These are phyloP conservation scores for Tetragnatha montana DNA, from an alignment of 2,888 invertebrate genomes.

Conservation along the genomic window DNA sequence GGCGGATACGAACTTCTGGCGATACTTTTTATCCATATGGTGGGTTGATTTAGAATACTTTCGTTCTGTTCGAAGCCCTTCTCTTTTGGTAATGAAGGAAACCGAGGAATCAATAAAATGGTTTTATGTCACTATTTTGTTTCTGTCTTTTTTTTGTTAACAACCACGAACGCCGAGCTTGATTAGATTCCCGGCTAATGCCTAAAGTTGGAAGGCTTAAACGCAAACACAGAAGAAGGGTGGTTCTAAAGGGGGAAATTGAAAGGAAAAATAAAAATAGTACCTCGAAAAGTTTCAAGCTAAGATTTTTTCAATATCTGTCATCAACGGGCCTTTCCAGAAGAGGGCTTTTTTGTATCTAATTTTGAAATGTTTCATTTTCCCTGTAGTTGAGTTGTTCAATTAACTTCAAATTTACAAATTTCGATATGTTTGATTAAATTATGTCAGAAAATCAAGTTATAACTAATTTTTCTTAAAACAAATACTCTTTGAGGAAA, in stretches of 20 bases:
- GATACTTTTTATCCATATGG: not conserved
- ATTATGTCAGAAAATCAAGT: too few species aligned
- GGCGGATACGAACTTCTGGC: not conserved
- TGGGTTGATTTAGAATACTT: not conserved
- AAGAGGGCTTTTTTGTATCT: too few species aligned
- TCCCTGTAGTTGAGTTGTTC: too few species aligned
- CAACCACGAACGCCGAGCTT: not conserved
- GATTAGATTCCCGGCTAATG: not conserved
- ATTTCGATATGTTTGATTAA: too few species aligned
- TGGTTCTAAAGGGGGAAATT: not conserved
- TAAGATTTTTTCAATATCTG: too few species aligned
- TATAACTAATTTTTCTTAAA: too few species aligned
- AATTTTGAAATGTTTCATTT: too few species aligned
- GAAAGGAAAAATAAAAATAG: not conserved
- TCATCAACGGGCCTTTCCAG: too few species aligned
- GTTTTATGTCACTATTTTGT: not conserved
- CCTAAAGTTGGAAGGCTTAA: not conserved
- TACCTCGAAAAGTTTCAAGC: too few species aligned
- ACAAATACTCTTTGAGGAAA: too few species aligned
- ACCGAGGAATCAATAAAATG: not conserved
- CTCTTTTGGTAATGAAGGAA: not conserved
- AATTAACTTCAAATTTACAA: too few species aligned
- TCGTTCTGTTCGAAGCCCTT: not conserved
- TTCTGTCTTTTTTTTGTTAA: not conserved
- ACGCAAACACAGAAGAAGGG: not conserved